Conservation (phyloP, 53 echinoderm and acorn worm species). For the Patiria pectinifera region DNA sequence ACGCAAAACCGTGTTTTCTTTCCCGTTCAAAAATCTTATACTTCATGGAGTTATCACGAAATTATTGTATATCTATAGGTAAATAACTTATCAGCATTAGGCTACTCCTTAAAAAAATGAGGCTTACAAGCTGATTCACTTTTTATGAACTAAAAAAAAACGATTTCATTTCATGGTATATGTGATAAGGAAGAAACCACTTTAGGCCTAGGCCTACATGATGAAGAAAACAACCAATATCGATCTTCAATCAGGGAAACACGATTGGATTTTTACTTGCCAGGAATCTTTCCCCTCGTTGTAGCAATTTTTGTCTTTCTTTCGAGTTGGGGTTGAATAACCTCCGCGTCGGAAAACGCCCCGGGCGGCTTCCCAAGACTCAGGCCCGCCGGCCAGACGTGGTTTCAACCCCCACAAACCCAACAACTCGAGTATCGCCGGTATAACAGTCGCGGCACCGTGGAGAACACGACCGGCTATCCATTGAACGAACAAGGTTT, state of each 20-base stretch:
- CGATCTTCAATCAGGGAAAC: not conserved
- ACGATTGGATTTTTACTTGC: not conserved
- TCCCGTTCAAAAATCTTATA: no score
- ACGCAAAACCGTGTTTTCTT: no score
- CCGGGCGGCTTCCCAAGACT: not conserved
- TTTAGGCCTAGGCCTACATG: not conserved
- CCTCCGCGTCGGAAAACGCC: slow-evolving; percentile 25
- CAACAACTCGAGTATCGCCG: not conserved
- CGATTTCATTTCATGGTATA: no score
- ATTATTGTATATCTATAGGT: no score
- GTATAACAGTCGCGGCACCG: not conserved
- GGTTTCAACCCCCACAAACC: slow-evolving; percentile 14
- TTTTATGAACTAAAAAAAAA: no score
- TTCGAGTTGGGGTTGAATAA: slow-evolving; percentile 8
- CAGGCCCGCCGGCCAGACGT: slow-evolving; percentile 19
- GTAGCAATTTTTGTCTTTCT: not conserved
- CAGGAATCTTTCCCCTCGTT: not conserved
- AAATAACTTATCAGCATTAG: no score
- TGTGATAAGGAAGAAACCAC: no score
- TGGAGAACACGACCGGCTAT: not conserved
- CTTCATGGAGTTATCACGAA: no score
- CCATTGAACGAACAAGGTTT: not conserved
- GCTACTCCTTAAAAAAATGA: no score
- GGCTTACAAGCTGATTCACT: no score
- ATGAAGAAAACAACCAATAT: not conserved